These are phyloP conservation scores for Metopia argyrocephala DNA, from an alignment of 2,888 invertebrate species.

Conservation along the genomic window DNA sequence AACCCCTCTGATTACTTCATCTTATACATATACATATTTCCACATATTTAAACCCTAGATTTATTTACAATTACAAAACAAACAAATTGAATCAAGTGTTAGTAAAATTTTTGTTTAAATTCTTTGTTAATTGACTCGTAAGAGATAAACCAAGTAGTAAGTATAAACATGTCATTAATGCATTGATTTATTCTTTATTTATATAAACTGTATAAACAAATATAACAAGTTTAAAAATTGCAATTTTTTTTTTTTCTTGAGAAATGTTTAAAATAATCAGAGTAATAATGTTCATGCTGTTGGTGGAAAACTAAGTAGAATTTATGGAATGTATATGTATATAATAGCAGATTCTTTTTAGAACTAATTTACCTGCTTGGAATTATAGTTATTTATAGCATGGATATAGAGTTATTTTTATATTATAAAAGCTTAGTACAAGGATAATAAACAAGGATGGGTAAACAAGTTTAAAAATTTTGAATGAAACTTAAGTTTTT, in stretches of 20 bases:
- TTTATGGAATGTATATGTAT: too few species aligned
- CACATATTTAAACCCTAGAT: slow-evolving; percentile 36
- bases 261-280: slow-evolving; percentile 48
- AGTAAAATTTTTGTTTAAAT: slow-evolving; percentile 49
- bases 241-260: slow-evolving; percentile 20
- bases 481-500: too few species aligned
- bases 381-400: too few species aligned
- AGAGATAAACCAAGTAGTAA: slow-evolving; percentile 41
- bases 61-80: slow-evolving; percentile 46
- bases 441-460: too few species aligned
- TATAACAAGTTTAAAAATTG: slow-evolving; percentile 42
- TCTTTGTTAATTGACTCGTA: slow-evolving; percentile 56
- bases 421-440: too few species aligned
- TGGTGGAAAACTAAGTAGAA: too few species aligned
- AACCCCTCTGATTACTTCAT: slow-evolving; percentile 49
- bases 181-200: slow-evolving; percentile 10
- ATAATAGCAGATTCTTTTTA: too few species aligned
- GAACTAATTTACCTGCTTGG: too few species aligned
- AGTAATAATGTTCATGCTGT: too few species aligned
- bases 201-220: slow-evolving; percentile 29
- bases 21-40: slow-evolving; percentile 54
- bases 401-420: too few species aligned
- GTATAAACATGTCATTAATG: slow-evolving; percentile 47
- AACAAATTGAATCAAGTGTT: slow-evolving; percentile 38
- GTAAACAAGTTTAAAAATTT: too few species aligned